Percentiles rank a stretch among this genome's conserved stretches.
These are phyloP conservation scores for Pseudomyrmex pallidus DNA, from an alignment of 1,140 invertebrate species.

Conservation along the genomic window DNA sequence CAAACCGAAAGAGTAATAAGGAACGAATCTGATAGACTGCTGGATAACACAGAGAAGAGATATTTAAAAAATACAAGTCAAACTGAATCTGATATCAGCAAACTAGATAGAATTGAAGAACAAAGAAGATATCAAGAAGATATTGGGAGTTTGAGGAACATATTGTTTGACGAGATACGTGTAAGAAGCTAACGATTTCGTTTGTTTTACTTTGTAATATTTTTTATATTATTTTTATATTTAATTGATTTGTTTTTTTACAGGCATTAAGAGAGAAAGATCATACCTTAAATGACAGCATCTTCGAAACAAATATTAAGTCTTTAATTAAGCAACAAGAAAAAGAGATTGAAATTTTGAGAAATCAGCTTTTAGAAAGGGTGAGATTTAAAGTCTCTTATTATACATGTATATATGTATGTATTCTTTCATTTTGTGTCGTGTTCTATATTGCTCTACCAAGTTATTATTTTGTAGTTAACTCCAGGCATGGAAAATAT, in stretches of 20 bases:
- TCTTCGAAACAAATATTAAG: constrained; percentile 71
- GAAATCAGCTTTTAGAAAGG: constrained; percentile 76
- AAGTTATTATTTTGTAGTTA: constrained; percentile 68
- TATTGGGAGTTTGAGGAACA: constrained; percentile 75
- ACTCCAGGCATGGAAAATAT: constrained; percentile 80
- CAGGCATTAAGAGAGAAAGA: constrained; percentile 66
- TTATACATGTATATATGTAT: too few relatives aligned
- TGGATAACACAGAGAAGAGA: constrained; percentile 73
- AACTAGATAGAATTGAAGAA: constrained; percentile 79
- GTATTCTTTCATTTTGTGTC: neutral
- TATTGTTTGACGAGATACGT: constrained; percentile 80
- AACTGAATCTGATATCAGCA: constrained; percentile 32
- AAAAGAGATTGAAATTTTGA: constrained; percentile 78
- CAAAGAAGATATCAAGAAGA: constrained; percentile 82
- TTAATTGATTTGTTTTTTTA: neutral
- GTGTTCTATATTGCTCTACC: neutral
- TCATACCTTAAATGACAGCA: constrained; percentile 58
- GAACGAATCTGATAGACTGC: constrained; percentile 81
- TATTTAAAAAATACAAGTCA: constrained; percentile 60
- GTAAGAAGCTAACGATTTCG: constrained; percentile 59
- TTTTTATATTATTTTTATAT: neutral
- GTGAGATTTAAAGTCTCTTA: constrained; percentile 43
- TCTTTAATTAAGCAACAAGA: constrained; percentile 78
- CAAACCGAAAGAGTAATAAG: constrained; percentile 85
- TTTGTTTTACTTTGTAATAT: neutral